These are phyloP conservation scores for Pimpla rufipes DNA, from an alignment of 2,888 invertebrate genomes.

Conservation along the genomic window DNA sequence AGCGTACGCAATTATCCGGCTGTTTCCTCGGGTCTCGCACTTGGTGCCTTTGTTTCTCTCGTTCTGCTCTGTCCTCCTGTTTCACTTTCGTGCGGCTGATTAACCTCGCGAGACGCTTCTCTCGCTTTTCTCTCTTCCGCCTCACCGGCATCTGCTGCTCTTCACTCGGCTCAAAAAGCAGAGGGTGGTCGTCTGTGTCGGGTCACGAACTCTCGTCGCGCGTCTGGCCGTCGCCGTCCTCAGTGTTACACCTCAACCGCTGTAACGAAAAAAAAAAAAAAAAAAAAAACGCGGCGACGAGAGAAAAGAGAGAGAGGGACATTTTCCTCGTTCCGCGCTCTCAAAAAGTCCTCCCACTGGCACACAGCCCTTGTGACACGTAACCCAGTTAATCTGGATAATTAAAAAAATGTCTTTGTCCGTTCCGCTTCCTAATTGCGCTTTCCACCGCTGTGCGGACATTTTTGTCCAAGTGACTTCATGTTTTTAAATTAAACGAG, in stretches of 20 bases:
- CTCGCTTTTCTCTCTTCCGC: slow-evolving; percentile 56
- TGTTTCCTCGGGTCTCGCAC: slow-evolving; percentile 46
- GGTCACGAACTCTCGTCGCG: slow-evolving; percentile 34
- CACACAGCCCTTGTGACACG: slow-evolving; percentile 9
- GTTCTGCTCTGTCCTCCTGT: slow-evolving; percentile 25
- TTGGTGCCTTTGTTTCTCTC: slow-evolving; percentile 64
- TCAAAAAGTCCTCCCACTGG: slow-evolving; percentile 16
- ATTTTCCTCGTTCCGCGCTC: slow-evolving; percentile 2
- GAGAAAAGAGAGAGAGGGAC: slow-evolving; percentile 17
- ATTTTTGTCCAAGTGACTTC: neutral
- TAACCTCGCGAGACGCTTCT: slow-evolving; percentile 51
- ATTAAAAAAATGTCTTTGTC: slow-evolving; percentile 2
- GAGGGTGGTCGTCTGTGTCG: slow-evolving; percentile 35
- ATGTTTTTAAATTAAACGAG: too few relatives aligned
- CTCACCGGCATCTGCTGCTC: slow-evolving; percentile 37
- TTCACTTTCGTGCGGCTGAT: slow-evolving; percentile 45
- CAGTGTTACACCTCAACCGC: neutral
- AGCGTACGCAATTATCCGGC: slow-evolving; percentile 40
- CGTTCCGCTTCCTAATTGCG: neutral
- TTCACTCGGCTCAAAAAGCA: slow-evolving; percentile 40
- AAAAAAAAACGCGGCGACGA: neutral
- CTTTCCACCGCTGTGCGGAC: neutral
- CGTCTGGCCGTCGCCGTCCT: slow-evolving; percentile 11
- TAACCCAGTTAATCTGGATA: slow-evolving; percentile 40
- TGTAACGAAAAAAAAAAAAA: slow-evolving; percentile 21